Percentiles rank a stretch among this genome's conserved stretches.
Conservation (phyloP, 2,797 vertebrate species). For the Peromyscus melanophrys region DNA sequence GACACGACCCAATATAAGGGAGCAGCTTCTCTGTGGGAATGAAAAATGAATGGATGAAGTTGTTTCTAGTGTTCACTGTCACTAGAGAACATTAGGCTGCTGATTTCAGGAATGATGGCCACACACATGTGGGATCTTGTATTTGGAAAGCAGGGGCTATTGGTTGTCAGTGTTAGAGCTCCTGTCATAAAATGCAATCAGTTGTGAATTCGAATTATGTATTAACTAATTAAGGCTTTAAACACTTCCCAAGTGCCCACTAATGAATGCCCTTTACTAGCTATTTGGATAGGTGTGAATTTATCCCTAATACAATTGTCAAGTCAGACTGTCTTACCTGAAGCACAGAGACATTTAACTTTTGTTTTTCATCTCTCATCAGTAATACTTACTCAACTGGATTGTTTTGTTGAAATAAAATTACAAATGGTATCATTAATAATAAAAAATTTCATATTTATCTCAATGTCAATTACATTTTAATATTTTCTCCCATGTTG, state of each 20-base stretch:
- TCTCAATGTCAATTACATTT: background rate
- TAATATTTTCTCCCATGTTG: background rate
- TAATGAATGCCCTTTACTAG: background rate
- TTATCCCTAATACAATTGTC: background rate
- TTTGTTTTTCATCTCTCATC: background rate
- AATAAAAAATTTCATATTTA: slow-evolving; percentile 38
- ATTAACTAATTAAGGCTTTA: slow-evolving; percentile 7
- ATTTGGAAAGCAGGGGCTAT: background rate
- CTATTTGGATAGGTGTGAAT: background rate
- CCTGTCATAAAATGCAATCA: background rate
- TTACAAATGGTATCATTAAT: background rate
- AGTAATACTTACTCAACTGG: background rate
- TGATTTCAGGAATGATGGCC: background rate
- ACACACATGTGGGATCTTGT: background rate
- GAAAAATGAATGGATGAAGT: background rate
- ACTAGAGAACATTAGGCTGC: background rate
- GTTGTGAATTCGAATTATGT: background rate
- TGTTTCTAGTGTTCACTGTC: background rate
- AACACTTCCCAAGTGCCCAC: background rate
- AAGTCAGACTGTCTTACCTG: background rate
- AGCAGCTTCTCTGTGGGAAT: background rate
- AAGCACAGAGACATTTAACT: slow-evolving; percentile 18
- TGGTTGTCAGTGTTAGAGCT: background rate
- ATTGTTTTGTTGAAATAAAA: slow-evolving; percentile 57
- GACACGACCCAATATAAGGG: background rate